Base-by-base conservation (phyloP, 2,888 invertebrate species). In the Hydroisotoma schaefferi region DNA sequence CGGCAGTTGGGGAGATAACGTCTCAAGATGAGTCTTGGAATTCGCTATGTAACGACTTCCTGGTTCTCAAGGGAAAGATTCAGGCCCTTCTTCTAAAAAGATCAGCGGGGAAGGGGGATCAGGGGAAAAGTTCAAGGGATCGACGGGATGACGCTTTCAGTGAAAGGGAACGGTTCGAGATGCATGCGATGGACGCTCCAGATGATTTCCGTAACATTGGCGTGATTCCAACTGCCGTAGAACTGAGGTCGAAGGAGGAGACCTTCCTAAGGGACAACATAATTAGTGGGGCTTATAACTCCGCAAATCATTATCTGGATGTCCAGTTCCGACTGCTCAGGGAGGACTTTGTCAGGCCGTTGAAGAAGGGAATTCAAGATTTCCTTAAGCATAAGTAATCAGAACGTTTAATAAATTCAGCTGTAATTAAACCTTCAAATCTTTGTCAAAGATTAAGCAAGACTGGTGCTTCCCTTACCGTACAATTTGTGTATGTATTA, bases 291-390 rank as follows among this genome's bases (percentile, higher is more conserved):
- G 78, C 80, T 0, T 90, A 87, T 75, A 74, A 78, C 1, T 80
- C 80, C 73, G 79, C 85, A 1, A 81, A 85, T 47, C 84, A 89
- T 73, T 93, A 93, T 74, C 78, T 93, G 25, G 87, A 88, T 71
- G 79, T 85, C n/a, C 90, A 90, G 70, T 89, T 88, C 74, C 81
- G 86, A 37, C 78, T 91, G 33, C 75, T 92, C 51, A 78, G 88
- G 29, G 90, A 92, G 78, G 92, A 93, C 76, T 90, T 87, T 74
- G 81, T 88, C 29, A 80, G 81, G 20, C 88, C 91, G 0, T 75
- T 93, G 25, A 78, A 87, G 33, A 81, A 85, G 73, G 87, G 86
- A 62, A 81, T 88, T 75, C 75, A 75, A 67, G 79, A 80, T 74
- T 84, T 81, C 72, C 74, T 79, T 67, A 79, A 81, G 74, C 78